A percentile compares a stretch with the other conserved stretches of the same genome.
phyloP scores from a whole-genome alignment of 2,113 vertebrate genomes.

The Channa maculata region DNA sequence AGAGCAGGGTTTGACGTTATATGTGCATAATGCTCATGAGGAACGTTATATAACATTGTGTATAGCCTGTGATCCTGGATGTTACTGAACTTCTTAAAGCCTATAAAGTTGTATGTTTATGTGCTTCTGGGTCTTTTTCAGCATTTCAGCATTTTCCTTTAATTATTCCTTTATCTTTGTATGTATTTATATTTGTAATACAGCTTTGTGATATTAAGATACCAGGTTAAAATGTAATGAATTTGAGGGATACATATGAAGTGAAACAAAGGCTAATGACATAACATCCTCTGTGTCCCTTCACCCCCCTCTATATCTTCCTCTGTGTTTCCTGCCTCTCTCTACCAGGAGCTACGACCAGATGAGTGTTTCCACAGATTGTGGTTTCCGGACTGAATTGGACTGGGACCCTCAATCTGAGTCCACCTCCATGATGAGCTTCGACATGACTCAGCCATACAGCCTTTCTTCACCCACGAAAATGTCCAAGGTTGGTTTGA shows the following conservation, averaged over 20 bases:
- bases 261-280: constrained; percentile 58
- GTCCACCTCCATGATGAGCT: constrained; percentile 64
- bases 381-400: constrained; percentile 57
- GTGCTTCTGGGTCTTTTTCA: neutral
- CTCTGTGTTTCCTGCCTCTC: constrained; percentile 62
- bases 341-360: constrained; percentile 76
- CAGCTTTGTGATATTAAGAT: no score
- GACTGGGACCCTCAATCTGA: constrained; percentile 61
- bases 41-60: neutral
- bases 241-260: neutral
- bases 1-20: neutral
- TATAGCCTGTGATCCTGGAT: neutral
- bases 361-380: constrained; percentile 76
- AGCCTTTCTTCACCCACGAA: constrained; percentile 55
- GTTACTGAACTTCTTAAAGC: neutral
- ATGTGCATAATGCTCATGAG: neutral
- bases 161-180: no score
- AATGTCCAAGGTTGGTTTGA: constrained; percentile 65
- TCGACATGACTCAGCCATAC: constrained; percentile 63
- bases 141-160: no score
- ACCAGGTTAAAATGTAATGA: neutral
- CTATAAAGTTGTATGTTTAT: neutral
- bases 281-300: constrained; percentile 55
- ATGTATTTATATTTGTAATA: no score
- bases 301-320: neutral